phyloP scores from a whole-genome alignment of 2,888 invertebrate species.

The Phyllotreta striolata region DNA sequence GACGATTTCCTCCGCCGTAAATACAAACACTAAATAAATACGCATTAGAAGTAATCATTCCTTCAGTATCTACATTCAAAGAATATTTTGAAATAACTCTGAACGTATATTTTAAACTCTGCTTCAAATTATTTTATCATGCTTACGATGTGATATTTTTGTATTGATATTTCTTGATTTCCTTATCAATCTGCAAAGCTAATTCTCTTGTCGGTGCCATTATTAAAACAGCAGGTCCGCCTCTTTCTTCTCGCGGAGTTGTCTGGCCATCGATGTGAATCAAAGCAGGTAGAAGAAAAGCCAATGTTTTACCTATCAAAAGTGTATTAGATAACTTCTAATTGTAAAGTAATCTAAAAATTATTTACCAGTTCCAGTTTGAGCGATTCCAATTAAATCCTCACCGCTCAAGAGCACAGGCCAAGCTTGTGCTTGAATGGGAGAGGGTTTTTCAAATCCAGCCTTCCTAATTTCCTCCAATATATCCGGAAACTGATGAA shows the following conservation, averaged over 20 bases:
- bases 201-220: slow-evolving; percentile 94
- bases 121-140: slow-evolving; percentile 17
- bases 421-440: slow-evolving; percentile 95
- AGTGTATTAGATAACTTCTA: slow-evolving; percentile 11
- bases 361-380: slow-evolving; percentile 78
- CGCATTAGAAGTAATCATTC: slow-evolving; percentile 34
- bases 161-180: slow-evolving; percentile 89
- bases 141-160: slow-evolving; percentile 83
- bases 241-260: slow-evolving; percentile 73
- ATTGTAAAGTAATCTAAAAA: slow-evolving; percentile 1
- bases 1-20: slow-evolving; percentile 88
- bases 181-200: slow-evolving; percentile 91
- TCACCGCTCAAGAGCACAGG: slow-evolving; percentile 89
- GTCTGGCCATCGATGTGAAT: slow-evolving; percentile 91
- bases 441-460: slow-evolving; percentile 83
- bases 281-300: slow-evolving; percentile 90
- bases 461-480: slow-evolving; percentile 81
- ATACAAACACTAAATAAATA: slow-evolving; percentile 73
- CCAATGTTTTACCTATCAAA: slow-evolving; percentile 81
- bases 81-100: slow-evolving; percentile 19
- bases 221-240: slow-evolving; percentile 86
- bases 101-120: background rate
- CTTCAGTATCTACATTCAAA: slow-evolving; percentile 3
- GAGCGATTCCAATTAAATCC: slow-evolving; percentile 96
- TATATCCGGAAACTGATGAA: slow-evolving; percentile 83